phyloP scores from a whole-genome alignment of 1,140 invertebrate species.

The Bombus confusus region DNA sequence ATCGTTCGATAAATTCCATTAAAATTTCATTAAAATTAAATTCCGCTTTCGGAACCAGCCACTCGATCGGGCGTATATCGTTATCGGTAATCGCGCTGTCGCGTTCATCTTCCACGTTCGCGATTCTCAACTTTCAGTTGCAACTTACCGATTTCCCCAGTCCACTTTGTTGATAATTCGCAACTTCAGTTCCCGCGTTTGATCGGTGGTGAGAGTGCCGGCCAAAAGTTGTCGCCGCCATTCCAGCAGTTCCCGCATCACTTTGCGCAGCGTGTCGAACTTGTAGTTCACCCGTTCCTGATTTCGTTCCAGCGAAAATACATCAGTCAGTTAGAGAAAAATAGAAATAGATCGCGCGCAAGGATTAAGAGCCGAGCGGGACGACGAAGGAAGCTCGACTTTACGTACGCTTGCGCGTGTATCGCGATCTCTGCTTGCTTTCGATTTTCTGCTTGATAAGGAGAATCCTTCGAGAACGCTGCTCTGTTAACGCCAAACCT shows the following conservation, averaged over 20 bases:
- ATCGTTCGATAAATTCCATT: slow-evolving; percentile 46
- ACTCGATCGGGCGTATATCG: background rate
- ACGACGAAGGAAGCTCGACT: background rate
- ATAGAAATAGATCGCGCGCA: background rate
- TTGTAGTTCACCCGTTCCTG: slow-evolving; percentile 92
- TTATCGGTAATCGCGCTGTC: no score
- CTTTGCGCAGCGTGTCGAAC: slow-evolving; percentile 91
- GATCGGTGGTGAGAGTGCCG: slow-evolving; percentile 94
- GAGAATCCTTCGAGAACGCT: no score
- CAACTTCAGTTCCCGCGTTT: slow-evolving; percentile 91
- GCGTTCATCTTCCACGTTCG: background rate
- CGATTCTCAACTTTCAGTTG: background rate
- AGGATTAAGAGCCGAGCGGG: no score
- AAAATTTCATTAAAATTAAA: no score
- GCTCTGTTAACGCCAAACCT: no score
- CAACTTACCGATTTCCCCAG: slow-evolving; percentile 96
- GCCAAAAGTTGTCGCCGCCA: slow-evolving; percentile 91
- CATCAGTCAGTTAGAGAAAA: background rate
- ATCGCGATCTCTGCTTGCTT: no score
- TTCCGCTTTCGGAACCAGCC: background rate
- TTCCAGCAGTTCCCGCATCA: slow-evolving; percentile 94
- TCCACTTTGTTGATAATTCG: slow-evolving; percentile 95
- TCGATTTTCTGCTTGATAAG: no score
- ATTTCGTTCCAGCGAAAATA: slow-evolving; percentile 17
- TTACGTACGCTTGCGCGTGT: no score